Conservation (phyloP, 2,888 invertebrate genomes). For the Nemapogon koenigi region DNA sequence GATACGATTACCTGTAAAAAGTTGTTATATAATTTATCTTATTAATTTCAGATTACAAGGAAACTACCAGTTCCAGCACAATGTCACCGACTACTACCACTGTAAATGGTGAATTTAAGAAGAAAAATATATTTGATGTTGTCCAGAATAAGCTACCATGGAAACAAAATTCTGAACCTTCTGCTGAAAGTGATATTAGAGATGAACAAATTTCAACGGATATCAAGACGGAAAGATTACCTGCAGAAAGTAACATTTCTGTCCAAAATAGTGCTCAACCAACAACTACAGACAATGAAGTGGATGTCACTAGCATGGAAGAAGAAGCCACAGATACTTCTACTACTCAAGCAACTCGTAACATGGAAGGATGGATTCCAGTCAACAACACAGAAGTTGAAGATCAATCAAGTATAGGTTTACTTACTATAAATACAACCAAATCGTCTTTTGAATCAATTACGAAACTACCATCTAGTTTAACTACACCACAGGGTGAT, state of each 20-base stretch:
- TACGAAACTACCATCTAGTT: conserved; percentile 46
- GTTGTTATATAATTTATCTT: too few species aligned
- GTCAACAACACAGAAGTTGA: conserved; percentile 23
- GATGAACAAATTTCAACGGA: conserved; percentile 26
- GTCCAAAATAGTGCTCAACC: conserved; percentile 32
- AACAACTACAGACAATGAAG: conserved; percentile 14
- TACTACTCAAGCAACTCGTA: conserved; percentile 18
- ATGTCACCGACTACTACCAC: conserved; percentile 25
- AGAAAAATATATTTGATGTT: conserved; percentile 35
- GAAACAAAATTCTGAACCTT: conserved; percentile 28
- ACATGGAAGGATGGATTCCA: conserved; percentile 21
- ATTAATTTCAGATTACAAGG: conserved; percentile 41
- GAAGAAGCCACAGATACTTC: conserved; percentile 2
- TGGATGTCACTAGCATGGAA: background rate
- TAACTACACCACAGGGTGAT: conserved; percentile 54
- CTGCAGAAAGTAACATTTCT: conserved; percentile 42
- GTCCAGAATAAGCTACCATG: conserved; percentile 36
- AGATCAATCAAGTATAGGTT: conserved; percentile 23
- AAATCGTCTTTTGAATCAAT: conserved; percentile 52
- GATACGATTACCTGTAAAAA: too few species aligned
- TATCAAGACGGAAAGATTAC: conserved; percentile 32
- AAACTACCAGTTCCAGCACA: conserved; percentile 25
- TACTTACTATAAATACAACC: conserved; percentile 20
- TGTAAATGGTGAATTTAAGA: conserved; percentile 34
- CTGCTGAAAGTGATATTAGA: conserved; percentile 21